phyloP scores from a whole-genome alignment of 2,113 vertebrate genomes.

The Tylochromis polylepis region DNA sequence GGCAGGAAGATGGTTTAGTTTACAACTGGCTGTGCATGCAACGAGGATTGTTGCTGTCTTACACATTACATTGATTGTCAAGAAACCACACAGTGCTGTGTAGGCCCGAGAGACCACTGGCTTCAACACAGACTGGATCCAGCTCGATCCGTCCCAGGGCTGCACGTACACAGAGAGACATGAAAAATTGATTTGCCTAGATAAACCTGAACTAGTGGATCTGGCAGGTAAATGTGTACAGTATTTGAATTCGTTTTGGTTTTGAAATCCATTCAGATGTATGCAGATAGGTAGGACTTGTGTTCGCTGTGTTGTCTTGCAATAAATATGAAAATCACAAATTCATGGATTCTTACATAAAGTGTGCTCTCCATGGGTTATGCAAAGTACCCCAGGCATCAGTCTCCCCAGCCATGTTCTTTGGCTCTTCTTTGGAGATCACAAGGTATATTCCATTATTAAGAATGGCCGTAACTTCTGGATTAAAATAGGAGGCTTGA shows the following conservation, averaged over 20 bases:
- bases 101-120: background rate
- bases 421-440: background rate
- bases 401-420: background rate
- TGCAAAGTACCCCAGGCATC: background rate
- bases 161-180: background rate
- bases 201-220: background rate
- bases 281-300: background rate
- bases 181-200: background rate
- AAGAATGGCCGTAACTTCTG: background rate
- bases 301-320: background rate
- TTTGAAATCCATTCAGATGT: background rate
- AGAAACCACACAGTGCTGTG: background rate
- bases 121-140: background rate
- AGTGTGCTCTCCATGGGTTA: background rate
- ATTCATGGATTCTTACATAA: background rate
- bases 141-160: background rate
- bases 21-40: slow-evolving; percentile 17
- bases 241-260: background rate
- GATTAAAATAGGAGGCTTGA: background rate
- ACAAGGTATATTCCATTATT: background rate
- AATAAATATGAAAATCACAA: background rate
- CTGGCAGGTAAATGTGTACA: background rate
- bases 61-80: background rate
- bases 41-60: background rate
- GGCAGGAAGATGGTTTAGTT: slow-evolving; percentile 18